Evolutionary conservation across 2,888 invertebrate genomes (phyloP), one percentile per base, ranked within the genome.

Genomic region (Drosophila atroscutellata): DNA sequence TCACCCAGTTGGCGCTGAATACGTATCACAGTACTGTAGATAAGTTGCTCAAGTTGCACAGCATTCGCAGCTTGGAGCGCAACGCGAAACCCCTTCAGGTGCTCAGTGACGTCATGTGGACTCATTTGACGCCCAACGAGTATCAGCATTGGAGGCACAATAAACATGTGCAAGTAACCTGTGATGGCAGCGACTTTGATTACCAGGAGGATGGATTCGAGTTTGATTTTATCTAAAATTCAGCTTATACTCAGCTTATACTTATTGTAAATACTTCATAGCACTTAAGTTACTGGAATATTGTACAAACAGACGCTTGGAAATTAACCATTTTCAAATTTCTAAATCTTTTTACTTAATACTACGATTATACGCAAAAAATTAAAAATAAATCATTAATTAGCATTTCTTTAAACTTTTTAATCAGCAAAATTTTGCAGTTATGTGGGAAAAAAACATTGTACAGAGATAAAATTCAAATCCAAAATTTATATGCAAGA

Each of bases 131-230:
- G 2, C 54, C 79, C 50, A 13, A 26, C 0, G 75, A 81, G 3
- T 81, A 69, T 9, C 34, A 69, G 3, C 34, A 75, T 13, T 86
- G 86, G 86, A 24, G 49, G 0, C 8, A 15, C 52, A 59, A 77
- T 45, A 65, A 67, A 9, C 64, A 75, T 15, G 77, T 88, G 3
- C 81, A 79, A 51, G 74, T 81, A 18, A 79, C 84, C 56, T 79
- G 84, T 57, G 86, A 86, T n/a, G 52, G 39, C 66, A 58, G 32
- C 66, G 86, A 77, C 32, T 86, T 70, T 34, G 86, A 88, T 2
- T 90, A 73, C 52, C 90, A 89, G 56, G 90, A 90, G 20, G 89
- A 90, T 20, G 90, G 86, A 47, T 86, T 86, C 26, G 86, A 86
- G 50, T 75, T 86, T 32, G 89, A 86, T 45, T 86, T 86, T 54